Evolutionary conservation across 2,888 invertebrate species (phyloP), one percentile per base, ranked within the genome.

Genomic region (Cataglyphis livida): DNA sequence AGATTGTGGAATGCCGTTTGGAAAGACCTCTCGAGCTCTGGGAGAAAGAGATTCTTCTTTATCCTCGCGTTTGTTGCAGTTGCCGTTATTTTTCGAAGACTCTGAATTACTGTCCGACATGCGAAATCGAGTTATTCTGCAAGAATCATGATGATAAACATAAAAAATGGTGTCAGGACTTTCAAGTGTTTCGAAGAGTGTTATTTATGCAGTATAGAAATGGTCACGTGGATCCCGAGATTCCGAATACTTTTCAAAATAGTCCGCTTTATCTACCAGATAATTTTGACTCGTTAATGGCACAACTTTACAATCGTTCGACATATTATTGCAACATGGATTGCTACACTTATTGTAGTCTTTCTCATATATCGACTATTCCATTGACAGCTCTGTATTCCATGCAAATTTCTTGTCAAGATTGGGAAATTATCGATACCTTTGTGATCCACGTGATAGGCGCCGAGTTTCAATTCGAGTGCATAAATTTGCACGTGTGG

Each of bases 391-490:
- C 96, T 0, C 95, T 96, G 21, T 96, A 96, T 91, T 95, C 96
- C 44, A 93, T 96, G 64, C 96, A 96, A 86, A 93, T 90, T 90
- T 91, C 95, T 93, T 90, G 94, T 93, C 6, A 81, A 54, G 85
- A 90, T 21, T 92, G 93, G 91, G 68, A 65, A 12, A 75, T 10
- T 2, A 88, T 82, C 18, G 86, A 91, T 2, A 88, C 78, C 6
- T 83, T 94, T 0, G 91, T 87, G 0, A 91, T 97, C 57, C 96
- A 96, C 93, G 93, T 96, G 32, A 95, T 96, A 38, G 97, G 97
- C 0, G 97, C 97, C 0, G 97, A 97, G 92, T 95, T 97, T 38
- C 96, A 97, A 82, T 97, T 97, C 89, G 97, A 97, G 93, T 96
- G 96, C 0, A 96, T 96, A 85, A 95, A 96, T 18, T 94, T 97